phyloP scores from a whole-genome alignment of 2,888 invertebrate genomes.

The Leucophenga montana region DNA sequence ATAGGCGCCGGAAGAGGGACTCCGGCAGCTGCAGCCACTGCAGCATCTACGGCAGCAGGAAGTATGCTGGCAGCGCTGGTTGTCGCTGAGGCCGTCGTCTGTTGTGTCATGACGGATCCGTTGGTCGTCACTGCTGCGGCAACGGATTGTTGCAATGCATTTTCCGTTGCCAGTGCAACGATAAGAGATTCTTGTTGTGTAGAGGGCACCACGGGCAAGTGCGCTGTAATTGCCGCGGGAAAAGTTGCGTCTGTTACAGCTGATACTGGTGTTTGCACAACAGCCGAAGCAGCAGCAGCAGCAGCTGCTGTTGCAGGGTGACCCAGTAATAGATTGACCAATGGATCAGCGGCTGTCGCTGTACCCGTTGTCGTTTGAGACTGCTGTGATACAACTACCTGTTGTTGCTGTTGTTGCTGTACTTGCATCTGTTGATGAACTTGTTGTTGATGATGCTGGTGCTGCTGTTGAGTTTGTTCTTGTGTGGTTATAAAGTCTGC shows the following conservation, averaged over 20 bases:
- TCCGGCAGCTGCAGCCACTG: conserved; percentile 68
- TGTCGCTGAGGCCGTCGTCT: conserved; percentile 53
- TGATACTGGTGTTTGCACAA: conserved; percentile 48
- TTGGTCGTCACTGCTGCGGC: conserved; percentile 67
- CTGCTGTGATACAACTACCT: conserved; percentile 38
- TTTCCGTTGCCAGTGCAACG: conserved; percentile 70
- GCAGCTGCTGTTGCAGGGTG: conserved; percentile 55
- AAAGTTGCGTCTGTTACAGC: conserved; percentile 33
- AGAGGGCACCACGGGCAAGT: conserved; percentile 56
- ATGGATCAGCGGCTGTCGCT: conserved; percentile 48
- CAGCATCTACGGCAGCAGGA: conserved; percentile 57
- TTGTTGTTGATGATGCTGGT: conserved; percentile 26
- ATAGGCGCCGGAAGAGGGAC: conserved; percentile 74
- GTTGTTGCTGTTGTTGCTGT: conserved; percentile 50
- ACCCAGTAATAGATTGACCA: conserved; percentile 67
- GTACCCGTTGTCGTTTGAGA: conserved; percentile 42
- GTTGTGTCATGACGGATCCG: conserved; percentile 66
- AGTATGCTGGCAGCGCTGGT: conserved; percentile 54
- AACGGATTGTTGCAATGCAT: conserved; percentile 68
- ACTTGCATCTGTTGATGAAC: conserved; percentile 31
- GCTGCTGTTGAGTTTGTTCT: conserved; percentile 76
- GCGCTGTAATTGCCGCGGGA: conserved; percentile 40
- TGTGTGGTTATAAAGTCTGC: conserved; percentile 81
- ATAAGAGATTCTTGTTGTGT: conserved; percentile 73
- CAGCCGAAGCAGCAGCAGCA: conserved; percentile 44